A percentile compares a stretch with the other conserved stretches of the same genome.
These are phyloP conservation scores for Gymnosoma rotundatum DNA, from an alignment of 2,888 invertebrate species.

Conservation along the genomic window DNA sequence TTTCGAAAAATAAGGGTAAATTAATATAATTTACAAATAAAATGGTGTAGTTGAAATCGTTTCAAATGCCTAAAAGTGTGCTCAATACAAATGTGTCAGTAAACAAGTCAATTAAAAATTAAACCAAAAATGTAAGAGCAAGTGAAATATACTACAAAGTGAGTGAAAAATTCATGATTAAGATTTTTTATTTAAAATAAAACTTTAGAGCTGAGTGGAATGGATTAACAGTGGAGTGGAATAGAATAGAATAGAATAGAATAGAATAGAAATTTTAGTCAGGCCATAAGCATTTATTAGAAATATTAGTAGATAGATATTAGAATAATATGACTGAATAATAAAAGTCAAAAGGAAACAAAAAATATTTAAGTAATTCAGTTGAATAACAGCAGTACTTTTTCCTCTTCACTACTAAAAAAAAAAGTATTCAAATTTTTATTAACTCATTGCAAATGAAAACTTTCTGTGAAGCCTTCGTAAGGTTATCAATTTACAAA, in stretches of 20 bases:
- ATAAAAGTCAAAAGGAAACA: slow-evolving; percentile 26
- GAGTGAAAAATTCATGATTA: slow-evolving; percentile 17
- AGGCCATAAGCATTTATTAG: slow-evolving; percentile 47
- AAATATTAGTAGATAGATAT: slow-evolving; percentile 13
- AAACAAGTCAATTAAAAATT: neutral
- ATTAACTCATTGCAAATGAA: slow-evolving; percentile 24
- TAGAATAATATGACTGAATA: slow-evolving; percentile 18
- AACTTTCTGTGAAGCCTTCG: neutral
- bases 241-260: slow-evolving; percentile 18
- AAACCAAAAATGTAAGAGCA: slow-evolving; percentile 1
- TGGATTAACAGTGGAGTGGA: neutral
- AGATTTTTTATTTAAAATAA: slow-evolving; percentile 15
- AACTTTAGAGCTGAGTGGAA: neutral
- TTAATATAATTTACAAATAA: neutral
- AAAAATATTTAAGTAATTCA: slow-evolving; percentile 9
- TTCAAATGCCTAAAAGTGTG: slow-evolving; percentile 27
- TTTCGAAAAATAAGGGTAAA: neutral
- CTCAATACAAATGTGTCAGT: neutral
- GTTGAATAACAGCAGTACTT: slow-evolving; percentile 41
- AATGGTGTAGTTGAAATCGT: neutral
- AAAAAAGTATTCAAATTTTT: neutral
- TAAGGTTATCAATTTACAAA: slow-evolving; percentile 9
- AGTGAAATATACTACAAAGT: slow-evolving; percentile 56
- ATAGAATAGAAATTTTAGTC: too few relatives aligned
- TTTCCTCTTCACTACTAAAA: slow-evolving; percentile 8